Conservation (phyloP, 2,113 vertebrate species). For the Carlito syrichta region DNA sequence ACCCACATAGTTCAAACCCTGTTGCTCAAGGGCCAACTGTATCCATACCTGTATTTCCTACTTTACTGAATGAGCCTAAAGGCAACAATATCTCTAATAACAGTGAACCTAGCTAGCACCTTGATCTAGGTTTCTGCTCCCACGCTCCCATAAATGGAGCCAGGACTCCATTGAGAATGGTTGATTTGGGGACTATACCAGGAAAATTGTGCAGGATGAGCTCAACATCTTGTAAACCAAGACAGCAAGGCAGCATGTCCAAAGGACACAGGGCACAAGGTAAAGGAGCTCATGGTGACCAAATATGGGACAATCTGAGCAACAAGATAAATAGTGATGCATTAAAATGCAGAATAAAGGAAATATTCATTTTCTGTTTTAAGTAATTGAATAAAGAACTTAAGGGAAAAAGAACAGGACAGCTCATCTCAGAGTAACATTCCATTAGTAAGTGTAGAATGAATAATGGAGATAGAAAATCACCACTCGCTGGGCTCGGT, state of each 20-base stretch:
- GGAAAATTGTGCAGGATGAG: neutral
- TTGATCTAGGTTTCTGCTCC: neutral
- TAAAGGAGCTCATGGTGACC: neutral
- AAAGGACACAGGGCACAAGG: neutral
- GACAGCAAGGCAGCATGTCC: neutral
- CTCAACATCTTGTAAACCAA: neutral
- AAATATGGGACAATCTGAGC: neutral
- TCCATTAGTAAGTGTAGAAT: neutral
- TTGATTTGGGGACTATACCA: neutral
- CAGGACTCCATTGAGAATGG: neutral
- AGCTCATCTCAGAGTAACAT: neutral
- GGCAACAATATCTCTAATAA: neutral
- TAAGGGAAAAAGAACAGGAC: neutral
- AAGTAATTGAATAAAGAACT: neutral
- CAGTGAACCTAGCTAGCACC: neutral
- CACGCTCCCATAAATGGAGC: neutral
- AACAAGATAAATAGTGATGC: neutral
- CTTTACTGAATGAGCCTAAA: neutral
- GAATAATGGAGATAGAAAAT: neutral
- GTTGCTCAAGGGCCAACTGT: neutral
- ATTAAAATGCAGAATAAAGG: slow-evolving; percentile 3
- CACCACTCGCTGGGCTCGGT: no score
- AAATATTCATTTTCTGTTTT: neutral
- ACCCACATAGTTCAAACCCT: neutral
- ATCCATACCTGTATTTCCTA: neutral